Base-by-base conservation (phyloP, 2,888 invertebrate genomes). In the Andricus quercusramuli region DNA sequence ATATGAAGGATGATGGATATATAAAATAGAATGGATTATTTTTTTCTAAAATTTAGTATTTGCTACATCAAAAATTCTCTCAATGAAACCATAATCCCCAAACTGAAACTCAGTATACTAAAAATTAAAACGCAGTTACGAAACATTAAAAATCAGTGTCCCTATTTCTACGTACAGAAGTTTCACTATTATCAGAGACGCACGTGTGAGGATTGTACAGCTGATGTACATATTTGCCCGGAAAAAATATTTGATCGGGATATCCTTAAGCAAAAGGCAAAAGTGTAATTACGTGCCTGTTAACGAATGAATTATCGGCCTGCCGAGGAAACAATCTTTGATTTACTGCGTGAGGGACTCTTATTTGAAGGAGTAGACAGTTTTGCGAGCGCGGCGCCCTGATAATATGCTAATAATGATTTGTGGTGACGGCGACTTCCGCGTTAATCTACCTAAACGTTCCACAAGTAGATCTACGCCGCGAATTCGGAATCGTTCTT, bases 321-420 rank as follows among this genome's bases (percentile, higher is more conserved):
- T 83, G 83, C 82, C 82, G 83, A 79, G 84, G 85, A 89, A 88
- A 88, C 87, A 89, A 88, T 88, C 87, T 85, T 83, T 90, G 89
- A 90, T 89, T 90, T 89, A 90, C 86, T 83, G 83, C 80, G 82
- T 37, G 37, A 82, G 84, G 79, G 80, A 85, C 85, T 88, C 85
- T 86, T 87, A 88, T 87, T 86, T 85, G 86, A 88, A 83, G 83
- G 85, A 81, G 83, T 83, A 83, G 83, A 85, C 82, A 66, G 76
- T 76, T 85, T 80, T 81, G 80, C 83, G 81, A 76, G 78, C 82
- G 85, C 81, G 79, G 83, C 85, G 84, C 84, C 83, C 85, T 85
- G 90, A 90, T 91, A 90, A 90, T 90, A 91, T 90, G 90, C 89
- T 91, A 91, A 90, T 90, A 90, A 88, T 89, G 90, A 90, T 91